Evolutionary conservation across 1,140 invertebrate species (phyloP).

Genomic region (Telenomus remus): DNA sequence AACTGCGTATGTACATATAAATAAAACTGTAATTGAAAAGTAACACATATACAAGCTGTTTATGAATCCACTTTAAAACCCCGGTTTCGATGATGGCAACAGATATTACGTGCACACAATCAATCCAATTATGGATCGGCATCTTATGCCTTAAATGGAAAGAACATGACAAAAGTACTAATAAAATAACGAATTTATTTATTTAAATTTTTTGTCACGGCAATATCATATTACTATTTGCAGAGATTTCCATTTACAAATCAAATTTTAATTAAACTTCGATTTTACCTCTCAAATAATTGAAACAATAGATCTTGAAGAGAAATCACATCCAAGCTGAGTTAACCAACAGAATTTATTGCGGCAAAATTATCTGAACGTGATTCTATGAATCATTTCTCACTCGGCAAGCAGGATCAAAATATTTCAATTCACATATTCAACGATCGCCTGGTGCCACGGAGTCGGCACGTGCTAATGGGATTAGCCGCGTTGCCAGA

Average conservation of each 20-base stretch:
- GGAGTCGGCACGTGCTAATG: constrained; percentile 69
- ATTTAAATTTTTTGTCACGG: too few relatives aligned
- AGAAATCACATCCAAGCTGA: background rate
- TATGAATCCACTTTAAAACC: too few relatives aligned
- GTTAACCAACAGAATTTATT: constrained; percentile 20
- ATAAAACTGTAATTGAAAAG: background rate
- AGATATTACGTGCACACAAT: too few relatives aligned
- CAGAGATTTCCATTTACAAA: too few relatives aligned
- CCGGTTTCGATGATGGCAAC: too few relatives aligned
- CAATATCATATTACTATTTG: too few relatives aligned
- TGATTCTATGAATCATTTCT: constrained; percentile 33
- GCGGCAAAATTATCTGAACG: constrained; percentile 18
- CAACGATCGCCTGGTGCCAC: constrained; percentile 60
- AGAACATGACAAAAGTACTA: too few relatives aligned
- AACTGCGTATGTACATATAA: constrained; percentile 10
- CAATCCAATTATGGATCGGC: too few relatives aligned
- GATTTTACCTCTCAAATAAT: too few relatives aligned
- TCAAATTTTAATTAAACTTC: background rate
- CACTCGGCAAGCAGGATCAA: constrained; percentile 36
- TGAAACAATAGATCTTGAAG: background rate
- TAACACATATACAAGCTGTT: too few relatives aligned
- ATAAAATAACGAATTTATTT: too few relatives aligned
- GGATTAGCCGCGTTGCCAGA: constrained; percentile 64
- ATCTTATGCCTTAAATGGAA: too few relatives aligned
- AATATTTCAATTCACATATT: constrained; percentile 66